Evolutionary conservation across 37 sponge, comb jelly and placozoan species (phyloP), one percentile per base, ranked within the genome.

Genomic region (Axinella damicornis): DNA sequence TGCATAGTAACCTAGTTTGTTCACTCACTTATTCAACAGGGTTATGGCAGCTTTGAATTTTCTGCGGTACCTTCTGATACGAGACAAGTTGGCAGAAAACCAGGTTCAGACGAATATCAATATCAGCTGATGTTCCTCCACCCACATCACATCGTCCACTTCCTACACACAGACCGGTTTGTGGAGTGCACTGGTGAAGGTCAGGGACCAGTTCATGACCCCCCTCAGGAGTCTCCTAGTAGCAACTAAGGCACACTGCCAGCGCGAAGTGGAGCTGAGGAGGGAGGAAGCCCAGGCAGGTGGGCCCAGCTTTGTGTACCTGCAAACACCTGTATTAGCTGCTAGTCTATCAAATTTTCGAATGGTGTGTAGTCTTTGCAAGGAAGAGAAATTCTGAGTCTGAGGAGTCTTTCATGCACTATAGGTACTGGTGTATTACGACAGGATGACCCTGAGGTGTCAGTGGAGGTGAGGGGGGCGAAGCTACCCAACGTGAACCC

Each of bases 11-110:
- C 46, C 46, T 12, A 9, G 9, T 46, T 46, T 12, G 9, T 12
- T 46, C 4, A 46, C 4, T 46, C 9, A 46, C 9, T 9, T 46
- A 46, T 46, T 28, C 39, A 37, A n/a, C 53, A 92, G 92, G 35
- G 30, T 89, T 22, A 82, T 93, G 94, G 79, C 81, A 35, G 79
- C 65, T 14, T 65, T 93, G 79, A 93, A 93, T 56, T 82, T 86
- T 57, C 76, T 93, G 28, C 67, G 87, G 35, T 93, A 76, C 54
- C 78, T 93, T 5, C 61, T 93, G 35, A 79, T 93, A 2, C 76
- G 80, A 19, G 94, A 93, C 82, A 82, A 63, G 46, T 78, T 24
- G 22, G 56, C 53, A 18, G n/a, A 0, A 12, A 86, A 93, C 35
- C 36, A 35, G 38, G 94, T 93, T 32, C 4, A 14, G 21, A 33